phyloP scores from a whole-genome alignment of 2,113 vertebrate genomes.

The Columba janthina region DNA sequence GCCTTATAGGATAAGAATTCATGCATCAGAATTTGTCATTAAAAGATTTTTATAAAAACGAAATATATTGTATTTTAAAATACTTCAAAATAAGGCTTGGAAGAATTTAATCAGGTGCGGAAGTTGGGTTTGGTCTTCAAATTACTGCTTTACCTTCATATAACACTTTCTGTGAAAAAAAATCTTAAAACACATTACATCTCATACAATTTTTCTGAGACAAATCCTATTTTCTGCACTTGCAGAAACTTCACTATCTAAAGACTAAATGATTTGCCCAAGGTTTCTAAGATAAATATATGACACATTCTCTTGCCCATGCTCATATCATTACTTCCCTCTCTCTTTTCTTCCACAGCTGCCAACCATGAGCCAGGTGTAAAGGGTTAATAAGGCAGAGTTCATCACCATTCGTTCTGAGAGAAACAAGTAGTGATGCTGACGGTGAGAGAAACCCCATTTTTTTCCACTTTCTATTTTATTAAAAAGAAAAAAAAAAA shows the following conservation, averaged over 20 bases:
- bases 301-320: not conserved
- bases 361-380: fast-evolving
- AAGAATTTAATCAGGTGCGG: not conserved
- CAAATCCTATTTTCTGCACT: not conserved
- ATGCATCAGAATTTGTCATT: not conserved
- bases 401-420: fast-evolving
- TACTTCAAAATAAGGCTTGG: not conserved
- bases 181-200: not conserved
- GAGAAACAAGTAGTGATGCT: not conserved
- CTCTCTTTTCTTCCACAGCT: not conserved
- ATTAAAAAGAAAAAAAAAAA: not conserved
- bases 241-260: not conserved
- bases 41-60: not conserved
- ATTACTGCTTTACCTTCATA: not conserved
- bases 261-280: not conserved
- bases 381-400: not conserved
- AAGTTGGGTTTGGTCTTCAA: not conserved
- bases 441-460: not conserved
- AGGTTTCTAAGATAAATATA: not conserved
- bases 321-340: not conserved
- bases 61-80: not conserved
- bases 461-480: not conserved
- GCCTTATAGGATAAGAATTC: not conserved
- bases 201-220: not conserved
- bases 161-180: not conserved